phyloP scores from a whole-genome alignment of 2,113 vertebrate species.

The Prietella phreatophila region DNA sequence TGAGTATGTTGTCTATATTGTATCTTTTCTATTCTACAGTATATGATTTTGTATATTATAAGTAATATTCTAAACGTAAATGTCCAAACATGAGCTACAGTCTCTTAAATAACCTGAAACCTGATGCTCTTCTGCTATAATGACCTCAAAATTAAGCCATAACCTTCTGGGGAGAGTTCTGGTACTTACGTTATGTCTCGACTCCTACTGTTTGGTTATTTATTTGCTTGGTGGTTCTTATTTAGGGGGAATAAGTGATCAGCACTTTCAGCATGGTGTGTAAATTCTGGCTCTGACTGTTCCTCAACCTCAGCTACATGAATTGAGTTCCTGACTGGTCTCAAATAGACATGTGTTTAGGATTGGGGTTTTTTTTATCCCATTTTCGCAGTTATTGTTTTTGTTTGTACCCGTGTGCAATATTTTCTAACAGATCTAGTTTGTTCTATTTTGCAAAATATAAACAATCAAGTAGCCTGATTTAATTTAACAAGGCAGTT shows the following conservation, averaged over 20 bases:
- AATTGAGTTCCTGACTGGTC: not conserved
- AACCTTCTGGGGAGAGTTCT: not conserved
- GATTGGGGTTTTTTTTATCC: not conserved
- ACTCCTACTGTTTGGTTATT: not conserved
- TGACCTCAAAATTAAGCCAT: not conserved
- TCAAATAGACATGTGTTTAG: not conserved
- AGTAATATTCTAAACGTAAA: not conserved
- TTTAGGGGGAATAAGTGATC: not conserved
- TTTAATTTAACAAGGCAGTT: too few relatives aligned
- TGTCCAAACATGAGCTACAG: not conserved
- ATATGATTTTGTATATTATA: not conserved
- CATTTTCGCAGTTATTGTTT: not conserved
- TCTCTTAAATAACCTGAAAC: slow-evolving; percentile 12
- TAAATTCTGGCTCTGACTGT: not conserved
- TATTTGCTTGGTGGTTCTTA: not conserved
- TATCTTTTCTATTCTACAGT: too few relatives aligned
- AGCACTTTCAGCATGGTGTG: not conserved
- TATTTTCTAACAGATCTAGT: not conserved
- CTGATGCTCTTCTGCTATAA: not conserved
- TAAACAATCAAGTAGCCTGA: not conserved
- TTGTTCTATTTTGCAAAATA: not conserved
- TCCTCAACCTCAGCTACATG: not conserved
- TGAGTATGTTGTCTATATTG: slow-evolving; percentile 80
- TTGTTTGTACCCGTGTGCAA: not conserved
- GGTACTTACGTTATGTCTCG: not conserved